Conservation (phyloP, 2,113 vertebrate species). For the Phaethon lepturus region DNA sequence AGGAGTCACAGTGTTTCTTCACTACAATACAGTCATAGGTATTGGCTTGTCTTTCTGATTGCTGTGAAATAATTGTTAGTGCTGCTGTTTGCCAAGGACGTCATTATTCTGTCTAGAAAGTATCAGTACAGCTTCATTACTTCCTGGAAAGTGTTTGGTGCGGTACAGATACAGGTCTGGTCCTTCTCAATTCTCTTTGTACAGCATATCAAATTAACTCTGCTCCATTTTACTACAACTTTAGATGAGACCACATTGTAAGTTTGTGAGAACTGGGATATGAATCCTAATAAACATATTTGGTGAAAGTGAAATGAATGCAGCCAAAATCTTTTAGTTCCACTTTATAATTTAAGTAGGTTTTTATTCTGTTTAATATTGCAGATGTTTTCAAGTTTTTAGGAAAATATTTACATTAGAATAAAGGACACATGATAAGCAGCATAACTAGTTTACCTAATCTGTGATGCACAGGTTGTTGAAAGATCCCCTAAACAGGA, state of each 20-base stretch:
- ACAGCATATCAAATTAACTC: background rate
- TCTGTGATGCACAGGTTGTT: background rate
- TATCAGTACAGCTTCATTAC: background rate
- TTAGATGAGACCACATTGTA: background rate
- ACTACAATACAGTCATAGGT: background rate
- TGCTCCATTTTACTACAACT: background rate
- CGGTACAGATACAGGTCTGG: background rate
- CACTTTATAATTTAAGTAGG: background rate
- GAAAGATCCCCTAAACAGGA: background rate
- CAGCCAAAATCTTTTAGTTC: background rate
- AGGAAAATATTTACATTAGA: background rate
- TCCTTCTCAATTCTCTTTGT: background rate
- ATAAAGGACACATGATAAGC: background rate
- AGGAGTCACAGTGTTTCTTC: background rate
- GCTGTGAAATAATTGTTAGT: constrained; percentile 17
- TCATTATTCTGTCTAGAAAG: constrained; percentile 36
- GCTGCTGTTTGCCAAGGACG: background rate
- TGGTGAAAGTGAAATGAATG: background rate
- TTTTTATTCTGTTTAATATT: background rate
- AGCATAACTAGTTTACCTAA: background rate
- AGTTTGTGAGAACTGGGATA: background rate
- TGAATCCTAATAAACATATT: background rate
- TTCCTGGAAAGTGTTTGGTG: constrained; percentile 22
- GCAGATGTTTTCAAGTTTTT: background rate
- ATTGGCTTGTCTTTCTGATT: background rate